Percentiles rank a stretch among this genome's conserved stretches.
These are phyloP conservation scores for Perccottus glenii DNA, from an alignment of 2,113 vertebrate species.

Conservation along the genomic window DNA sequence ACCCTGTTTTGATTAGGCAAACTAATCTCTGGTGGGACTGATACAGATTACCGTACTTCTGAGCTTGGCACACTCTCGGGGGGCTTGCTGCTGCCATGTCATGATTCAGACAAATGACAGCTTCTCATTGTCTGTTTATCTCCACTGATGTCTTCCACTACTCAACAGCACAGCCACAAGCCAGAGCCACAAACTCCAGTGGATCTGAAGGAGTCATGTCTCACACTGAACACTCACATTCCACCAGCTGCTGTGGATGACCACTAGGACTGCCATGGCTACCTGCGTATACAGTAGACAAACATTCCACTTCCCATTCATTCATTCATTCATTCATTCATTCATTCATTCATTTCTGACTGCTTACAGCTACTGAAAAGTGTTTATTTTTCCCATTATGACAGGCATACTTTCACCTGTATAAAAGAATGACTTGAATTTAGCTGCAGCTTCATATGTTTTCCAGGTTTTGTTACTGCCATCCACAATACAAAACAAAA, in stretches of 20 bases:
- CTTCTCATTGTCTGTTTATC: constrained; percentile 61
- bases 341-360: no score
- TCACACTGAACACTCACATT: constrained; percentile 76
- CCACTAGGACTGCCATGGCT: constrained; percentile 45
- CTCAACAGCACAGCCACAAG: constrained; percentile 47
- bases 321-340: constrained; percentile 41
- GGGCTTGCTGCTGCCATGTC: constrained; percentile 49
- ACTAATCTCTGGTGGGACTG: constrained; percentile 54
- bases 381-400: constrained; percentile 43
- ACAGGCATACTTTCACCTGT: constrained; percentile 61
- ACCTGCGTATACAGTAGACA: constrained; percentile 63
- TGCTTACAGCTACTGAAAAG: no score
- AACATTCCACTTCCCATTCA: constrained; percentile 55
- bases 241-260: constrained; percentile 69
- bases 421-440: constrained; percentile 61
- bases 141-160: constrained; percentile 45
- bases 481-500: constrained; percentile 6
- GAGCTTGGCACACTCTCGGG: constrained; percentile 61
- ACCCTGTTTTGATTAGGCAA: constrained; percentile 66
- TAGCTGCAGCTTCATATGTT: constrained; percentile 33
- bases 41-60: constrained; percentile 59
- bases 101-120: constrained; percentile 63
- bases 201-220: constrained; percentile 59
- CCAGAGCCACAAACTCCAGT: constrained; percentile 43
- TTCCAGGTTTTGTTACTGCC: constrained; percentile 13